Percentiles rank a stretch among this genome's conserved stretches.
Conservation (phyloP, 2,888 invertebrate genomes). For the Tetanocera ferruginea region DNA sequence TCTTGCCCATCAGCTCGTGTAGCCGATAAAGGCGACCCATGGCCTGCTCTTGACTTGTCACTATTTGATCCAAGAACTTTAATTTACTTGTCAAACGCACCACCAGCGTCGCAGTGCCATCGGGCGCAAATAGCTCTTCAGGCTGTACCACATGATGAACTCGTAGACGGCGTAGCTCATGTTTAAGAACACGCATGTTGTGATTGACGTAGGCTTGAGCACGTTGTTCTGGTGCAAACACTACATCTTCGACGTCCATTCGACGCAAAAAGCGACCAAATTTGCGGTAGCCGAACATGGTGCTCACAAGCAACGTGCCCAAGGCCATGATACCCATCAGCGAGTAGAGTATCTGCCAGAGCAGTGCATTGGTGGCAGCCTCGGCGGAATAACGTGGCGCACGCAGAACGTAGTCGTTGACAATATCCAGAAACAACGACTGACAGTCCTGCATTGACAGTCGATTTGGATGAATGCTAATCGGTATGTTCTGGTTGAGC, state of each 20-base stretch:
- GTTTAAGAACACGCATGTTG: constrained; percentile 43
- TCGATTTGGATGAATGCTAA: constrained; percentile 50
- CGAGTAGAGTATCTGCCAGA: constrained; percentile 50
- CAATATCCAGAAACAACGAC: constrained; percentile 50
- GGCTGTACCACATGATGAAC: constrained; percentile 42
- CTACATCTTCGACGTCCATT: neutral
- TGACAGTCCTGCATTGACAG: constrained; percentile 50
- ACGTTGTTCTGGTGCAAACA: constrained; percentile 41
- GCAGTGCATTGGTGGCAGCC: constrained; percentile 46
- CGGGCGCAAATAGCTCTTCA: constrained; percentile 43
- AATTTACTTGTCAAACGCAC: constrained; percentile 44
- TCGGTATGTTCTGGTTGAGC: constrained; percentile 49
- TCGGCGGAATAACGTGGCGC: constrained; percentile 51
- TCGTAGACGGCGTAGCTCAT: constrained; percentile 44
- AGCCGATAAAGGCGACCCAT: constrained; percentile 44
- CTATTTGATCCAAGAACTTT: constrained; percentile 40
- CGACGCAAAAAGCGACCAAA: constrained; percentile 21
- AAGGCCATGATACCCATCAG: constrained; percentile 44
- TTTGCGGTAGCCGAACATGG: constrained; percentile 41
- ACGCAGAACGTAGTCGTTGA: constrained; percentile 51
- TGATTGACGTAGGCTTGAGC: constrained; percentile 41
- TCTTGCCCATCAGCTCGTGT: constrained; percentile 35
- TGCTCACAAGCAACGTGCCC: constrained; percentile 36
- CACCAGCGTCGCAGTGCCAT: constrained; percentile 42
- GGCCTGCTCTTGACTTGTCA: constrained; percentile 26